phyloP scores from a whole-genome alignment of 2,797 vertebrate genomes.

The Geotrypetes seraphini region DNA sequence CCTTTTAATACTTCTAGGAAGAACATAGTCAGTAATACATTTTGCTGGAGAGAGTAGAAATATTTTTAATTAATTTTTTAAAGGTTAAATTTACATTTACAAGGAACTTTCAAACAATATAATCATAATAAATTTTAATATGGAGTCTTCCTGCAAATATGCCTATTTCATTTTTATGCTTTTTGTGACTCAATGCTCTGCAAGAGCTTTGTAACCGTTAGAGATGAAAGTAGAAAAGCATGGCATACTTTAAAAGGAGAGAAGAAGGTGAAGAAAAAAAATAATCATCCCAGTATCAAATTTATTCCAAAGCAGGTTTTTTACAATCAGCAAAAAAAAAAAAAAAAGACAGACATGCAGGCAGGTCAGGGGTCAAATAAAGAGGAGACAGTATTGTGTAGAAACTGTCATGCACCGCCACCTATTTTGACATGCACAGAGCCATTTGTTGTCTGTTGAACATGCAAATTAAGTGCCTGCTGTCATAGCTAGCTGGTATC shows the following conservation, averaged over 20 bases:
- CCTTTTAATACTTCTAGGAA: conserved; percentile 23
- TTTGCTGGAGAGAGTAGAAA: conserved; percentile 26
- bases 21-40: conserved; percentile 24
- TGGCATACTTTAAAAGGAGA: conserved; percentile 32
- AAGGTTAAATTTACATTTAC: conserved; percentile 52
- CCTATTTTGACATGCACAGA: conserved; percentile 99
- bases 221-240: conserved; percentile 40
- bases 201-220: conserved; percentile 50
- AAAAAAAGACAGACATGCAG: conserved; percentile 97
- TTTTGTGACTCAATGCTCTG: conserved; percentile 42
- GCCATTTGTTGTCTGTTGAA: conserved; percentile 99
- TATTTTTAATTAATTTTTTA: conserved; percentile 22
- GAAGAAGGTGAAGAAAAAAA: conserved; percentile 52
- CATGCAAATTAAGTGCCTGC: conserved; percentile 98
- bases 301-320: conserved; percentile 79
- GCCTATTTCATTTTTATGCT: conserved; percentile 43
- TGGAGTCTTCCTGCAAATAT: conserved; percentile 31
- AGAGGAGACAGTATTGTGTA: conserved; percentile 99
- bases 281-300: conserved; percentile 90
- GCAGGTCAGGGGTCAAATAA: conserved; percentile 87
- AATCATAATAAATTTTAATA: conserved; percentile 43
- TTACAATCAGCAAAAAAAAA: conserved; percentile 82
- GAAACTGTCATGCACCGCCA: conserved; percentile 99
- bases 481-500: conserved; percentile 95
- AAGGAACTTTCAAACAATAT: conserved; percentile 45